phyloP scores from a whole-genome alignment of 2,888 invertebrate species.

The Zygogramma bicolorata region DNA sequence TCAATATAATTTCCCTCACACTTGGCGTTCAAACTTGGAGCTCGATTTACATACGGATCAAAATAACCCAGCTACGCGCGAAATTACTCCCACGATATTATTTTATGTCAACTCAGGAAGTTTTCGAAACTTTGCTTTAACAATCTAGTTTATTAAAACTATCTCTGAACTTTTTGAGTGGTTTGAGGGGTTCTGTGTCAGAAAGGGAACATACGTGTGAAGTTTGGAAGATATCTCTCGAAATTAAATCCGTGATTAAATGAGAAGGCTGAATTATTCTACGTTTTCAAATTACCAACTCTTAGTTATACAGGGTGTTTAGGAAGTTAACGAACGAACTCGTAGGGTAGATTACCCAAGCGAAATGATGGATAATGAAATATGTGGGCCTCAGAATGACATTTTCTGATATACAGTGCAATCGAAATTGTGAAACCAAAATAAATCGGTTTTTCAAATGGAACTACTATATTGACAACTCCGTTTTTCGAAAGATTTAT shows the following conservation, averaged over 20 bases:
- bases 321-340: no score
- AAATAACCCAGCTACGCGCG: conserved; percentile 42
- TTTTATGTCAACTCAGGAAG: conserved; percentile 44
- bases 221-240: neutral
- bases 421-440: no score
- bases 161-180: conserved; percentile 28
- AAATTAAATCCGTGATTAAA: neutral
- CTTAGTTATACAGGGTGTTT: no score
- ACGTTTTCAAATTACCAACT: neutral
- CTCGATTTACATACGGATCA: conserved; percentile 52
- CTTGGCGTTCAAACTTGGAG: conserved; percentile 43
- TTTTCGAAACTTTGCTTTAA: conserved; percentile 39
- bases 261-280: neutral
- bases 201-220: neutral
- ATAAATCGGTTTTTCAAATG: no score
- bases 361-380: no score
- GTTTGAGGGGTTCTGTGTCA: neutral
- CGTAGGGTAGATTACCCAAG: neutral
- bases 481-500: no score
- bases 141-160: conserved; percentile 44
- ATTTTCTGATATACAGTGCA: no score
- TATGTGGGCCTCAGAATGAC: no score
- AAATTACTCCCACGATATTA: conserved; percentile 49
- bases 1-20: conserved; percentile 49
- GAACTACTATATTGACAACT: no score